Conservation (phyloP, 2,888 invertebrate species). For the Cheilosia urbana region DNA sequence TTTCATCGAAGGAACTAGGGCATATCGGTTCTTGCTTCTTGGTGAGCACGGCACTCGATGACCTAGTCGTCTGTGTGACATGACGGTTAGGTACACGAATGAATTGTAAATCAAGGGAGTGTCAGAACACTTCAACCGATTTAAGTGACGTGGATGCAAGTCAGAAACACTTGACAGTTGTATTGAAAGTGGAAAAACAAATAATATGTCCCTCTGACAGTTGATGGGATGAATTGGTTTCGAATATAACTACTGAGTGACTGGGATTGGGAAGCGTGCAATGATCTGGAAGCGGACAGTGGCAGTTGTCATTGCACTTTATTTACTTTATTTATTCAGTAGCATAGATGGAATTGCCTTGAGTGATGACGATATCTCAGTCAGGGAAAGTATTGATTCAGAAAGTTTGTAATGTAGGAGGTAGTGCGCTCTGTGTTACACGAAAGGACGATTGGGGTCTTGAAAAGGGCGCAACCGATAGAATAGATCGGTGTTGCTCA, state of each 20-base stretch:
- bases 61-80: background rate
- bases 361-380: background rate
- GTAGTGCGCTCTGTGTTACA: too few species aligned
- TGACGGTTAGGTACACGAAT: background rate
- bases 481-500: too few species aligned
- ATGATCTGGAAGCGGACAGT: background rate
- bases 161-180: conserved; percentile 11
- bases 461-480: too few species aligned
- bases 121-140: conserved; percentile 1
- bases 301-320: background rate
- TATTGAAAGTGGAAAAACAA: conserved; percentile 9
- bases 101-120: conserved; percentile 5
- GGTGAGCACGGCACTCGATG: background rate
- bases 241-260: conserved; percentile 5
- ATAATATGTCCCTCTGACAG: conserved; percentile 9
- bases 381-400: background rate
- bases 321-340: too few species aligned
- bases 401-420: background rate
- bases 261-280: background rate
- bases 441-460: too few species aligned
- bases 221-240: conserved; percentile 16
- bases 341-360: too few species aligned
- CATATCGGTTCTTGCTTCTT: background rate
- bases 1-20: conserved; percentile 5
- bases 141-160: background rate